These are phyloP conservation scores for Hanleya hanleyi DNA, from an alignment of 2,888 invertebrate species.

Conservation along the genomic window DNA sequence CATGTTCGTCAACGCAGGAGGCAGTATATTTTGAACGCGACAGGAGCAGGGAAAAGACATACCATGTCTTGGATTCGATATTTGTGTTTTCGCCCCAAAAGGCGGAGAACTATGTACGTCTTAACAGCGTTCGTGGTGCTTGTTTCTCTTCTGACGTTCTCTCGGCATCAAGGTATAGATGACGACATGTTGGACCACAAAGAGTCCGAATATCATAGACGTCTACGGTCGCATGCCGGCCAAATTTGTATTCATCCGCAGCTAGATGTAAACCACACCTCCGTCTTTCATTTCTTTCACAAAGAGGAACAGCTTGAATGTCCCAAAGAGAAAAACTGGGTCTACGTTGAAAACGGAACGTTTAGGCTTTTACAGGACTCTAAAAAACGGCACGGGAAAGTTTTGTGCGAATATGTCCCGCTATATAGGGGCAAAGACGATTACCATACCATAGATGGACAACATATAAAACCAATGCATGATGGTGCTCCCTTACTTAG, in stretches of 20 bases:
- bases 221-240: neutral
- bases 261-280: constrained; percentile 81
- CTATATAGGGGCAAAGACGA: constrained; percentile 64
- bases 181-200: neutral
- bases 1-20: no score
- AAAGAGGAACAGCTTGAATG: constrained; percentile 81
- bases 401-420: constrained; percentile 77
- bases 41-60: no score
- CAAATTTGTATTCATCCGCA: constrained; percentile 80
- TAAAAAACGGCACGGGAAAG: constrained; percentile 72
- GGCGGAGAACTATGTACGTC: neutral
- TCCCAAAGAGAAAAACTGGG: constrained; percentile 82
- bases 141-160: neutral
- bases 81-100: neutral
- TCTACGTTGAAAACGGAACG: constrained; percentile 81
- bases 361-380: constrained; percentile 77
- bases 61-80: neutral
- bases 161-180: neutral
- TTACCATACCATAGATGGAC: constrained; percentile 45
- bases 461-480: constrained; percentile 46
- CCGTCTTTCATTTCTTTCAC: constrained; percentile 83
- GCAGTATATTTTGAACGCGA: no score
- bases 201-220: neutral
- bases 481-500: constrained; percentile 51
- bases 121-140: neutral